phyloP scores from a whole-genome alignment of 2,113 vertebrate species.

The Pangasianodon gigas region DNA sequence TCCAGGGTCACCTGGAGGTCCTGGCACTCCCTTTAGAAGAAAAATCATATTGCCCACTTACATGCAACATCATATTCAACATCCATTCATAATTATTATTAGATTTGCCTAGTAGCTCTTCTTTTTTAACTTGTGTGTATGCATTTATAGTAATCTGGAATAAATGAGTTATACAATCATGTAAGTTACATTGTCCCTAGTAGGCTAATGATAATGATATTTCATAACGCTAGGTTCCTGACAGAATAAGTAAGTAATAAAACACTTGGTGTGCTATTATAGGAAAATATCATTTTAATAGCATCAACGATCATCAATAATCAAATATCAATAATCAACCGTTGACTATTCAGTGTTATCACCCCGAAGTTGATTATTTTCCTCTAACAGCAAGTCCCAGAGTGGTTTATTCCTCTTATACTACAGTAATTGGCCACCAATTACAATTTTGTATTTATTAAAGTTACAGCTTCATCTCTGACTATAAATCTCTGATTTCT shows the following conservation, averaged over 20 bases:
- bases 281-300: neutral
- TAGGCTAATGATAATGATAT: neutral
- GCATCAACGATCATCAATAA: neutral
- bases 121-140: neutral
- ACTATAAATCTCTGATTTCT: too few species aligned
- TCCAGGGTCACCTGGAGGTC: constrained; percentile 65
- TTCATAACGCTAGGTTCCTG: neutral
- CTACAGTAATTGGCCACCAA: neutral
- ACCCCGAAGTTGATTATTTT: neutral
- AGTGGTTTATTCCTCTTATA: neutral
- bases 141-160: neutral
- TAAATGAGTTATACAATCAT: neutral
- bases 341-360: neutral
- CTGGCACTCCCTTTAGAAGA: constrained; percentile 68
- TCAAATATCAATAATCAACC: too few species aligned
- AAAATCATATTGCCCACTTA: neutral
- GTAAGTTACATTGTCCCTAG: neutral
- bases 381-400: neutral
- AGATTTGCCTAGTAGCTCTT: neutral
- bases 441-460: neutral
- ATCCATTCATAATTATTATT: neutral
- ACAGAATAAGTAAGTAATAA: neutral
- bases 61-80: neutral
- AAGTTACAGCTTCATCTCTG: neutral
- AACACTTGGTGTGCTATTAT: neutral